Conservation (phyloP, 2,888 invertebrate species). For the Drosophila dives region DNA sequence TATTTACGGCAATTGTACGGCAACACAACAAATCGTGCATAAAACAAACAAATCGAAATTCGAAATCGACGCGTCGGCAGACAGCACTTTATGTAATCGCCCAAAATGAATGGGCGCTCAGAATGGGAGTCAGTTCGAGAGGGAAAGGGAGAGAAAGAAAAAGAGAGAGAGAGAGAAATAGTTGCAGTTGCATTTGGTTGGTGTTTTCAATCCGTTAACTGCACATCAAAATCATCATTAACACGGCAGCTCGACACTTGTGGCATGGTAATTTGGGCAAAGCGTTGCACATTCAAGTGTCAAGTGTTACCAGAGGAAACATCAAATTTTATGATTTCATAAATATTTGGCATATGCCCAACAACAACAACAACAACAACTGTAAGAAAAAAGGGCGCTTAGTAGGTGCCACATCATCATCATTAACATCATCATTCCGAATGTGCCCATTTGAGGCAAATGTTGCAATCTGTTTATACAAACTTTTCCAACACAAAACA, state of each 20-base stretch:
- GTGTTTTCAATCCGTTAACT: slow-evolving; percentile 77
- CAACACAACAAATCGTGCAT: slow-evolving; percentile 70
- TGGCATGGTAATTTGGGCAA: slow-evolving; percentile 10
- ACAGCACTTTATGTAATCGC: slow-evolving; percentile 58
- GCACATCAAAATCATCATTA: slow-evolving; percentile 81
- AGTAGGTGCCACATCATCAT: slow-evolving; percentile 13
- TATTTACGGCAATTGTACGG: slow-evolving; percentile 77
- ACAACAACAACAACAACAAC: background rate
- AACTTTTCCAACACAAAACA: slow-evolving; percentile 59
- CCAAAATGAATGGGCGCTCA: slow-evolving; percentile 40
- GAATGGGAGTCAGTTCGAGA: background rate
- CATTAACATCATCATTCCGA: slow-evolving; percentile 22
- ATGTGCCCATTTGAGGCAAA: slow-evolving; percentile 25
- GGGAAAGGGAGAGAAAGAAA: background rate
- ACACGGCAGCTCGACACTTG: slow-evolving; percentile 54
- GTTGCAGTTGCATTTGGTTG: background rate
- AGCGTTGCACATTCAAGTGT: slow-evolving; percentile 60
- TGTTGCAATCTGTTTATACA: slow-evolving; percentile 70
- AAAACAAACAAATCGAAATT: slow-evolving; percentile 68
- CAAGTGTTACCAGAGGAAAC: slow-evolving; percentile 81
- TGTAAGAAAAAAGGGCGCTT: background rate
- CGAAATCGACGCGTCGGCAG: slow-evolving; percentile 17
- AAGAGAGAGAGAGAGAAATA: slow-evolving; percentile 4
- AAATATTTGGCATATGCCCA: slow-evolving; percentile 74
- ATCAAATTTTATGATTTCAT: slow-evolving; percentile 85